A percentile compares a stretch with the other conserved stretches of the same genome.
Conservation (phyloP, 2,113 vertebrate genomes). For the Phalacrocorax pelagicus region DNA sequence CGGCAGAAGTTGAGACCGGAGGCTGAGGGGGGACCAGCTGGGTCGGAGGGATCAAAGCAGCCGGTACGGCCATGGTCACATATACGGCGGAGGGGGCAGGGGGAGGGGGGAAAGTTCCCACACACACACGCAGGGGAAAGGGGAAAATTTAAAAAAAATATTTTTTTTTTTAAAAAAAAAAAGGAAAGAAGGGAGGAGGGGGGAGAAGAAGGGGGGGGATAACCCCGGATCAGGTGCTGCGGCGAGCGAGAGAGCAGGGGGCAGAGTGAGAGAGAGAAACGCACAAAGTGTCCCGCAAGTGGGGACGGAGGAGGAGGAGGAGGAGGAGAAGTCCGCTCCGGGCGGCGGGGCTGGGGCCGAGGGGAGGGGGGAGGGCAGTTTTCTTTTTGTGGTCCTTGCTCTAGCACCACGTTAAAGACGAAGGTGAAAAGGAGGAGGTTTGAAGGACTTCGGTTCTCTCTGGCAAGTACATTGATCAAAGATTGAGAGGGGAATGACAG, state of each 20-base stretch:
- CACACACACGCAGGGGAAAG: no score
- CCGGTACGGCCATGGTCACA: no score
- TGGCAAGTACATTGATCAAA: constrained; percentile 92
- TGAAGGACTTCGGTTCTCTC: constrained; percentile 79
- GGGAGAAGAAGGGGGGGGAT: no score
- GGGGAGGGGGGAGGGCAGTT: constrained; percentile 62
- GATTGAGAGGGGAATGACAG: constrained; percentile 92
- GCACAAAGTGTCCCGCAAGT: constrained; percentile 74
- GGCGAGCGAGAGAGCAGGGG: constrained; percentile 44
- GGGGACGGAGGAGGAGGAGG: constrained; percentile 52
- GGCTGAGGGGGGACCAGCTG: no score
- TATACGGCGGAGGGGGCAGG: no score
- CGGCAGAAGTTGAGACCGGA: no score
- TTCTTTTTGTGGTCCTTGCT: constrained; percentile 74
- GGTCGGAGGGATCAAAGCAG: no score
- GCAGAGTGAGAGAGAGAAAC: constrained; percentile 51
- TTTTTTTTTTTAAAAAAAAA: no score
- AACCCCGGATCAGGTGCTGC: constrained; percentile 10
- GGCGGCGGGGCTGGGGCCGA: constrained; percentile 60
- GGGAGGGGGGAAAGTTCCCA: no score
- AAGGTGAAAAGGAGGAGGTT: constrained; percentile 81
- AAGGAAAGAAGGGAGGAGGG: no score
- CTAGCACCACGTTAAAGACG: constrained; percentile 80
- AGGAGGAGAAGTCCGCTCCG: constrained; percentile 75
- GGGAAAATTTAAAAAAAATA: no score